phyloP scores from a whole-genome alignment of 1,140 invertebrate species.

The Telenomus remus region DNA sequence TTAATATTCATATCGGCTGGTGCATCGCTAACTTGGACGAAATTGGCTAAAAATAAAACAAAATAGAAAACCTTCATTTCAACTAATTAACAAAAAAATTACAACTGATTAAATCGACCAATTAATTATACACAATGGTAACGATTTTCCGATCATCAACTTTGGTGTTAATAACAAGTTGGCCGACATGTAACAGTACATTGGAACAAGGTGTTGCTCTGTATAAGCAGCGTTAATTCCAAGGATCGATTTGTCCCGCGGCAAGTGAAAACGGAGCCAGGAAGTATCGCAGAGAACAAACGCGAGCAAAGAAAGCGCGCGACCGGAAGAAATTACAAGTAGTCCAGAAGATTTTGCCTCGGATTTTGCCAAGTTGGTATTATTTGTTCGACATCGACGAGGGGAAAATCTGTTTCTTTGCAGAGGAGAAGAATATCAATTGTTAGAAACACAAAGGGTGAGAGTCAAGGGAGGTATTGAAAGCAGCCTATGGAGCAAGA shows the following conservation, averaged over 20 bases:
- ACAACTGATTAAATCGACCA: no score
- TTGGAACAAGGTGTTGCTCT: slow-evolving; percentile 27
- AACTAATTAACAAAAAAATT: no score
- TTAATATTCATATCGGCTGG: slow-evolving; percentile 17
- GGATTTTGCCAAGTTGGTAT: slow-evolving; percentile 67
- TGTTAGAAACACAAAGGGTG: slow-evolving; percentile 76
- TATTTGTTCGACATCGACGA: slow-evolving; percentile 74
- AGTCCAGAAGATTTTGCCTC: slow-evolving; percentile 64
- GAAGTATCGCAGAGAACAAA: slow-evolving; percentile 52
- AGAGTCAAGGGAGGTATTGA: slow-evolving; percentile 61
- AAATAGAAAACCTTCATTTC: no score
- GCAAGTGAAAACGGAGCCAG: slow-evolving; percentile 38
- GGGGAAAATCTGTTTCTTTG: slow-evolving; percentile 74
- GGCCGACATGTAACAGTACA: slow-evolving; percentile 7
- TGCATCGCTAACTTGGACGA: not conserved
- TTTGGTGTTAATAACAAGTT: slow-evolving; percentile 15
- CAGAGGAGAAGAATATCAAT: slow-evolving; percentile 76
- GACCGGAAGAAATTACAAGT: slow-evolving; percentile 53
- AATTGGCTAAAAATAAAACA: not conserved
- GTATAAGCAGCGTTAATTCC: slow-evolving; percentile 37
- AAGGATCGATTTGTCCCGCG: slow-evolving; percentile 44
- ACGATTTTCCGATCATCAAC: not conserved
- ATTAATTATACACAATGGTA: not conserved
- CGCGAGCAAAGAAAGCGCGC: slow-evolving; percentile 39
- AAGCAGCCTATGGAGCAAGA: slow-evolving; percentile 58